Percentiles rank a stretch among this genome's conserved stretches.
Conservation (phyloP, 2,113 vertebrate genomes). For the Euleptes europaea region DNA sequence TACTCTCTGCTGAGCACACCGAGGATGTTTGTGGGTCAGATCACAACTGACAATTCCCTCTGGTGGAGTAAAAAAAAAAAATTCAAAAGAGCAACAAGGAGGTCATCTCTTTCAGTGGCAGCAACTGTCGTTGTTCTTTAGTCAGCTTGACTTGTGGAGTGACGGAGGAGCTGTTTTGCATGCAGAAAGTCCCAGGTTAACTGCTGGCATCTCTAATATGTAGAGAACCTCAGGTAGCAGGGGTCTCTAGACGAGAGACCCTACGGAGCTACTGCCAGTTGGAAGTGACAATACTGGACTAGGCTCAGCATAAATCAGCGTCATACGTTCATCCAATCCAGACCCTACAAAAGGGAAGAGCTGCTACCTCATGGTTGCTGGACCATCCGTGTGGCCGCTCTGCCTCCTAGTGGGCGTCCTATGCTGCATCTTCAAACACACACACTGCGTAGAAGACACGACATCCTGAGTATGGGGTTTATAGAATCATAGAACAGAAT, state of each 20-base stretch:
- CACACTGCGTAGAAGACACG: neutral
- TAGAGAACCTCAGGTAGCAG: neutral
- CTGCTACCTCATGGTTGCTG: neutral
- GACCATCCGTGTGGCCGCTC: neutral
- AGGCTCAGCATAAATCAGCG: neutral
- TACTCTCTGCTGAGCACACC: neutral
- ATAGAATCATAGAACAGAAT: too few relatives aligned
- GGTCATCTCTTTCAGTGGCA: neutral
- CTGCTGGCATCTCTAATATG: neutral
- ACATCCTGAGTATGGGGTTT: accelerated
- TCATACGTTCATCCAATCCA: neutral
- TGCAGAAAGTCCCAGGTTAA: neutral
- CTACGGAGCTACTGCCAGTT: neutral
- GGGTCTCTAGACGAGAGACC: neutral
- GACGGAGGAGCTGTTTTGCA: too few relatives aligned
- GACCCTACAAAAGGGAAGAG: neutral
- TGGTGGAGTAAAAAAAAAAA: too few relatives aligned
- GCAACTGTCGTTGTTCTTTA: too few relatives aligned
- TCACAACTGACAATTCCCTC: too few relatives aligned
- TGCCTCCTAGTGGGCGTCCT: neutral
- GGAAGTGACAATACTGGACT: neutral
- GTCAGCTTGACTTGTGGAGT: neutral
- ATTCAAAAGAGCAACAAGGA: neutral
- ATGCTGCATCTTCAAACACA: neutral
- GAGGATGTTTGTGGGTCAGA: neutral